These are phyloP conservation scores for Macroramphosus scolopax DNA, from an alignment of 2,797 vertebrate genomes.

Conservation along the genomic window DNA sequence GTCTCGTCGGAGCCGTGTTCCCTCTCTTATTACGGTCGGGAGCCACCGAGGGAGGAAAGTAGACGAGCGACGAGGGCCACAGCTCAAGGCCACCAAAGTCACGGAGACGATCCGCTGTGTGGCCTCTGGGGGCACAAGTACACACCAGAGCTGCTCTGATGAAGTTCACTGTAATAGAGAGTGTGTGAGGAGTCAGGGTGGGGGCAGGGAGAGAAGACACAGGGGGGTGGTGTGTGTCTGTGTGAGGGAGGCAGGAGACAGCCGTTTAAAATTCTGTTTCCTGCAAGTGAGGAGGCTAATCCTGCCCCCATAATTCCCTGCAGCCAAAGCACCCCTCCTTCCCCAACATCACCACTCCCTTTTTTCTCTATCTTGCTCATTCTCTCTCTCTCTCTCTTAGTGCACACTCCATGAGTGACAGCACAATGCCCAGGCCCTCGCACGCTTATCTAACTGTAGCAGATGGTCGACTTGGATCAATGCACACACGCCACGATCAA, in stretches of 20 bases:
- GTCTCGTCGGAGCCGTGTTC: constrained; percentile 13
- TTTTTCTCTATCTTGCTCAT: constrained; percentile 76
- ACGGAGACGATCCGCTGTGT: constrained; percentile 37
- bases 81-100: constrained; percentile 42
- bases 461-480: constrained; percentile 99
- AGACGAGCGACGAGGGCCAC: constrained; percentile 13
- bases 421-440: constrained; percentile 99
- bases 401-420: constrained; percentile 94
- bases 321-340: constrained; percentile 98
- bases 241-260: constrained; percentile 82
- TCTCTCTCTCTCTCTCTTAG: constrained; percentile 73
- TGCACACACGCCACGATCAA: constrained; percentile 99
- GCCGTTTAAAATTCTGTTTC: constrained; percentile 99
- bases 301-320: constrained; percentile 99
- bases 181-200: constrained; percentile 62
- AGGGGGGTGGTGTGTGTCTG: constrained; percentile 58
- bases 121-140: constrained; percentile 45
- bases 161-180: constrained; percentile 69
- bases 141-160: constrained; percentile 49
- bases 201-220: constrained; percentile 64
- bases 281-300: constrained; percentile 99
- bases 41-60: constrained; percentile 21
- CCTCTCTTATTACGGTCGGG: constrained; percentile 1
- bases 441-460: constrained; percentile 99
- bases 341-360: constrained; percentile 86